Base-by-base conservation (phyloP, 2,888 invertebrate species). In the Orchesella flavescens region DNA sequence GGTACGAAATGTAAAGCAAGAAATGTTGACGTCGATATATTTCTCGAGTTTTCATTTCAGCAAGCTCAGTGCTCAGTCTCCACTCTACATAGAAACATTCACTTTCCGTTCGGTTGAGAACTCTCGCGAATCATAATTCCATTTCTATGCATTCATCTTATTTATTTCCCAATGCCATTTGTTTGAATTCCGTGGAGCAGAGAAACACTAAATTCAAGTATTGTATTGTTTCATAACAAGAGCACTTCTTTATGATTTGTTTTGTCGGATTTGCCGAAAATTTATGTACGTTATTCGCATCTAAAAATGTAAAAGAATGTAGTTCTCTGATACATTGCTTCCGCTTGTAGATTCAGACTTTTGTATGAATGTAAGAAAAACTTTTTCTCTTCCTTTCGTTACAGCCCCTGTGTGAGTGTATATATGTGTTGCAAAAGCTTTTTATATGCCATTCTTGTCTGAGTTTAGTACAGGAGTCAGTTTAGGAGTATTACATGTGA, bases 81-180 rank as follows among this genome's bases (percentile, higher is more conserved):
- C 34, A 34, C 7, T 34, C 34, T 34, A 34, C 34, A 34, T n/a
- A n/a, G n/a, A n/a, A 34, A 34, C 34, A 34, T 34, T 7, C 34
- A 34, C 7, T 4, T 34, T 4, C 34, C 7, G 34, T 34, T 34
- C 34, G 34, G 34, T 34, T 34, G 24, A 63, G 23, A 63, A n/a
- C 63, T 63, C 59, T 17, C 21, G 63, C 34, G 63, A 23, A 63
- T 63, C 63, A 63, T 63, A 63, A 63, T 63, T 63, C 63, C 63
- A 63, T 63, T 63, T 63, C 63, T 34, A 63, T 63, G 63, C 63
- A 24, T 63, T 63, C 63, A 63, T 63, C 63, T 63, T 63, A 63
- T 63, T 63, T 63, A 63, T 63, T 63, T 63, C 63, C 21, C 24
- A 23, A 34, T 34, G 34, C 34, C 34, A 34, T 34, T 34, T 34